Evolutionary conservation across 1,140 invertebrate genomes (phyloP).

Genomic region (Dryas iulia): DNA sequence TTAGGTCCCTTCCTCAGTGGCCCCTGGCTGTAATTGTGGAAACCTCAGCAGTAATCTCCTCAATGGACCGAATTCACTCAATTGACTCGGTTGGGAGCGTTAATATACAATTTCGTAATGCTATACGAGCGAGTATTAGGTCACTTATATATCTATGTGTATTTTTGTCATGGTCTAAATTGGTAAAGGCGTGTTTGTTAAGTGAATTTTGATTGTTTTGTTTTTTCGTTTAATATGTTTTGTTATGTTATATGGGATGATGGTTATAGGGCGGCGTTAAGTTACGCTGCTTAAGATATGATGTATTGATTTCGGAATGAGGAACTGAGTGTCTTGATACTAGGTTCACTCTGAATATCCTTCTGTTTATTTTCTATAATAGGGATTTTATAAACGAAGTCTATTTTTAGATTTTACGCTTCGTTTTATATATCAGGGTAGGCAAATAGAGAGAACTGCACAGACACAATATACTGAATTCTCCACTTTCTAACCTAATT

Average conservation of each 20-base stretch:
- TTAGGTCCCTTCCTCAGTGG: slow-evolving; percentile 20
- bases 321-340: too few relatives aligned
- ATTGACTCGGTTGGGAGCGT: slow-evolving; percentile 26
- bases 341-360: too few relatives aligned
- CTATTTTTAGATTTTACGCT: too few relatives aligned
- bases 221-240: background rate
- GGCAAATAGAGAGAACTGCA: too few relatives aligned
- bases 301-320: too few relatives aligned
- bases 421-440: too few relatives aligned
- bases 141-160: slow-evolving; percentile 16
- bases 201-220: background rate
- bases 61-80: slow-evolving; percentile 33
- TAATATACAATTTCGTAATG: slow-evolving; percentile 22
- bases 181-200: slow-evolving; percentile 9
- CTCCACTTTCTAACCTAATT: too few relatives aligned
- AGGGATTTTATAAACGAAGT: too few relatives aligned
- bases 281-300: too few relatives aligned
- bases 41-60: slow-evolving; percentile 24
- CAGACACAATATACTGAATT: too few relatives aligned
- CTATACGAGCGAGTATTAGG: slow-evolving; percentile 19
- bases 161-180: slow-evolving; percentile 20
- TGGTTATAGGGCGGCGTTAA: background rate
- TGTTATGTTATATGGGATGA: background rate
- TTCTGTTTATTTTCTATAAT: too few relatives aligned
- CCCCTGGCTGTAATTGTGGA: slow-evolving; percentile 23